Base-by-base conservation (phyloP, 2,888 invertebrate species). In the Melanophora roralis region DNA sequence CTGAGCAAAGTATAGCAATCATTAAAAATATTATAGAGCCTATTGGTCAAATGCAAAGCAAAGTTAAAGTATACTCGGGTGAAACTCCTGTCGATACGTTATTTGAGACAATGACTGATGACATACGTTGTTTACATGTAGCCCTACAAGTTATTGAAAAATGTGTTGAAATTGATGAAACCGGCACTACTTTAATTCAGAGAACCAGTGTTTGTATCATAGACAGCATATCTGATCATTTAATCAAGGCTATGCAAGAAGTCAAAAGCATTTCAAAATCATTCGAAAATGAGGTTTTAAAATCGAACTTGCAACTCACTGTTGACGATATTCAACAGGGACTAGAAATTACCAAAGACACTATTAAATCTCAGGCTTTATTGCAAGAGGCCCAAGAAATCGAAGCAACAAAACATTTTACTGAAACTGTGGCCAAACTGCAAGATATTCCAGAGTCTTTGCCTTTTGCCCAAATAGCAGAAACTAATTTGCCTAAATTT, bases 181-280 rank as follows among this genome's bases (percentile, higher is more conserved):
- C 92, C 40, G 93, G 92, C 11, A 93, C 92, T 68, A 94, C 94
- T 0, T 88, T 94, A 8, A 93, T 94, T 1, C 93, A 94, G 85
- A 92, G 92, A 85, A 94, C 94, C 0, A 94, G 94, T 86, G 91
- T 92, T 12, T 93, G 93, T 83, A 92, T 94, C 76, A 90, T 94
- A 71, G 92, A 93, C 83, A 92, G 91, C 23, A 92, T 93, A 73
- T 92, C 92, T 2, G 88, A 90, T 53, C 91, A 92, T 80, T 89
- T 94, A 81, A 91, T 92, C 57, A 90, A 91, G 55, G 89, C 92
- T 5, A 89, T 94, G 59, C 90, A 91, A 14, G 90, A 92, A 81
- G 87, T 94, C 0, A 91, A 92, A 81, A 89, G 90, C 14, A 89
- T 92, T 4, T 89, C 91, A 21, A 62, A 86, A 76, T 83, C 89